Conservation (phyloP, 2,888 invertebrate genomes). For the Mythimna impura region DNA sequence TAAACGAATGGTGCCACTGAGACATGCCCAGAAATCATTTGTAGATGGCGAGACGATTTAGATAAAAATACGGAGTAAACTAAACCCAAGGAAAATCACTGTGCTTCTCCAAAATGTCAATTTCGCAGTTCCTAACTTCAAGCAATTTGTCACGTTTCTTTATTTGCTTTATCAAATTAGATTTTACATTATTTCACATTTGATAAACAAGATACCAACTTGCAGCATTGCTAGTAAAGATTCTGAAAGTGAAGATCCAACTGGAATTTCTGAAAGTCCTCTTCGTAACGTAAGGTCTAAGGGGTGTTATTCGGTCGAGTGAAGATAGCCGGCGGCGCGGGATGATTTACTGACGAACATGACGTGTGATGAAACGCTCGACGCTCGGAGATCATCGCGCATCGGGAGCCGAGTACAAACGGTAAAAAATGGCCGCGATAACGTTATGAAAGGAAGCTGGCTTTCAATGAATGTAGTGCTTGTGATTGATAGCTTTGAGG, state of each 20-base stretch:
- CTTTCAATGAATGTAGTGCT: slow-evolving; percentile 47
- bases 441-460: slow-evolving; percentile 54
- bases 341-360: slow-evolving; percentile 66
- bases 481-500: slow-evolving; percentile 49
- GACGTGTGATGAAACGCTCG: slow-evolving; percentile 65
- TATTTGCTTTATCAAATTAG: not conserved
- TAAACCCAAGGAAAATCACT: no score
- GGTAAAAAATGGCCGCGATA: slow-evolving; percentile 62
- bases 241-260: not conserved
- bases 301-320: slow-evolving; percentile 63
- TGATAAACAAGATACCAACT: not conserved
- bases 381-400: slow-evolving; percentile 56
- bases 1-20: no score
- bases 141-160: not conserved
- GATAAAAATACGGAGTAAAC: no score
- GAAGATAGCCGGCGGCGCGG: slow-evolving; percentile 63
- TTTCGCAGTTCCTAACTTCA: no score
- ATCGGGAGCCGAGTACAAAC: slow-evolving; percentile 47
- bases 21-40: no score
- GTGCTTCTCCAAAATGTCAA: no score
- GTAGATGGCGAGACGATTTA: no score
- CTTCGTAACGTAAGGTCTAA: slow-evolving; percentile 34
- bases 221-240: no score
- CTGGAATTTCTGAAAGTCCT: slow-evolving; percentile 32
- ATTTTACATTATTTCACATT: not conserved